phyloP scores from a whole-genome alignment of 2,113 vertebrate species.

The Uria lomvia region DNA sequence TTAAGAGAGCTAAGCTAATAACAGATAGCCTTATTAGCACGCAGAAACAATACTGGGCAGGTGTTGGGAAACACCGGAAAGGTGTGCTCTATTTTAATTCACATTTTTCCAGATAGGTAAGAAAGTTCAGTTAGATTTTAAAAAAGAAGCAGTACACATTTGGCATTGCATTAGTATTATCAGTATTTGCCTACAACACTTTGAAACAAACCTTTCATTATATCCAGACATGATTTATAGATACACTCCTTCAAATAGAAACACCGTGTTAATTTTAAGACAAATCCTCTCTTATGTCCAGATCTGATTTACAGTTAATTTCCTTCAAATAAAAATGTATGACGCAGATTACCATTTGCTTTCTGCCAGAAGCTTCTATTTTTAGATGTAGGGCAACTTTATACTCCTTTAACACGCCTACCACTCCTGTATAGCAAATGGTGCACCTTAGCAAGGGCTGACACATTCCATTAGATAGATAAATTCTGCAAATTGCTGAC shows the following conservation, averaged over 20 bases:
- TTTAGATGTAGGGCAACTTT: conserved; percentile 15
- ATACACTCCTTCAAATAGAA: neutral
- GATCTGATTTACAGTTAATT: conserved; percentile 26
- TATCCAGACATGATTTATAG: neutral
- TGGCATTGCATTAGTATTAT: neutral
- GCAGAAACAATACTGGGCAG: neutral
- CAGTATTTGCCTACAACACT: neutral
- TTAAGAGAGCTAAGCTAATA: neutral
- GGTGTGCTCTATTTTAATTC: neutral
- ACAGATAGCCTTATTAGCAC: neutral
- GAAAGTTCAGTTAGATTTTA: neutral
- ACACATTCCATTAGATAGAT: neutral
- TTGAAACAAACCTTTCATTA: conserved; percentile 4
- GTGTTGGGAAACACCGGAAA: neutral
- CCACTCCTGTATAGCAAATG: neutral
- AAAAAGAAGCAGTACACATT: neutral
- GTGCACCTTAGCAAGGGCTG: neutral
- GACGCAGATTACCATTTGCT: conserved; percentile 1
- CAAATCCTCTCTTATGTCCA: neutral
- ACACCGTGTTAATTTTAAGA: neutral
- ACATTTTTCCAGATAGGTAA: neutral
- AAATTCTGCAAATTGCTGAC: neutral
- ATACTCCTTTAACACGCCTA: neutral
- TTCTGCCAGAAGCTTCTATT: conserved; percentile 27
- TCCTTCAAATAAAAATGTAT: conserved; percentile 22